Conservation (phyloP, 2,888 invertebrate genomes). For the Coenonympha glycerion region DNA sequence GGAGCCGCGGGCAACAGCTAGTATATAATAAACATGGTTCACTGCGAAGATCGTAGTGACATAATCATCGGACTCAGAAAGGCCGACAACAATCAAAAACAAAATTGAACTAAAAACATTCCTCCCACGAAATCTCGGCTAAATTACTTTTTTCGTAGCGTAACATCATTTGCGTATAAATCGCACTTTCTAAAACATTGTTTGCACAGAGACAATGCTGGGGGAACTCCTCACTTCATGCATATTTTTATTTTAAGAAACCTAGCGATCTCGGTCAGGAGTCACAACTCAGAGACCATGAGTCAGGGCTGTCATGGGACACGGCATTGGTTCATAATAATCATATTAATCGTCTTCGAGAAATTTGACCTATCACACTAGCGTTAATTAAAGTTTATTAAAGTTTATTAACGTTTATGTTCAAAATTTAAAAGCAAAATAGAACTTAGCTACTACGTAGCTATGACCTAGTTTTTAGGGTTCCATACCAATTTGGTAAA, state of each 20-base stretch:
- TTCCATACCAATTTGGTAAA: no score
- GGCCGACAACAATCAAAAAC: not conserved
- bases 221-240: slow-evolving; percentile 30
- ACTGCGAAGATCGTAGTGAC: not conserved
- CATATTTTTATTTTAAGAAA: slow-evolving; percentile 34
- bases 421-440: no score
- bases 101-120: not conserved
- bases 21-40: not conserved
- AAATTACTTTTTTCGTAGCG: slow-evolving; percentile 3
- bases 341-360: slow-evolving; percentile 5
- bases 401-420: no score
- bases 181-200: slow-evolving; percentile 37
- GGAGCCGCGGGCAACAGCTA: no score
- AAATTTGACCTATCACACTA: not conserved
- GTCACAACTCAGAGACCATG: slow-evolving; percentile 44
- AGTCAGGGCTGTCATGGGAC: no score
- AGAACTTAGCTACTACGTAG: no score
- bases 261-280: slow-evolving; percentile 37
- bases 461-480: no score
- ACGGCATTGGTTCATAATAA: slow-evolving; percentile 4
- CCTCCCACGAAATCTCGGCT: slow-evolving; percentile 6
- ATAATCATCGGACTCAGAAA: slow-evolving; percentile 1
- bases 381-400: not conserved
- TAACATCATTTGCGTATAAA: slow-evolving; percentile 20
- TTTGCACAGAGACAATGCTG: slow-evolving; percentile 33